Percentiles rank a stretch among this genome's conserved stretches.
phyloP scores from a whole-genome alignment of 2,888 invertebrate species.

The Cheilosia vernalis region DNA sequence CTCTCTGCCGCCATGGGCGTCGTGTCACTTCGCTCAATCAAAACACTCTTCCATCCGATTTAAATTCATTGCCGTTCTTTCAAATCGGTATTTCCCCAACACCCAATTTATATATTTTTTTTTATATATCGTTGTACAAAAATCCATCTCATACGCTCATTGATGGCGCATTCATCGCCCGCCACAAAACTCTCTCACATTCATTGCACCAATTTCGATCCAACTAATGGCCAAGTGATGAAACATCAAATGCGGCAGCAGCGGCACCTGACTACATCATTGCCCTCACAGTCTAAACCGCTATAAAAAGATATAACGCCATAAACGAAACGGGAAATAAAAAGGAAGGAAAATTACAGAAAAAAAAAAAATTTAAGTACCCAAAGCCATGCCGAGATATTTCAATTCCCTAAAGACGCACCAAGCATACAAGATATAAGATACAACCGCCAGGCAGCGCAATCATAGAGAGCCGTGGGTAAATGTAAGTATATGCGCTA shows the following conservation, averaged over 20 bases:
- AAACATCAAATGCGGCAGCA: slow-evolving; percentile 72
- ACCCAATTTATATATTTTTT: slow-evolving; percentile 26
- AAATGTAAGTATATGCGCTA: slow-evolving; percentile 11
- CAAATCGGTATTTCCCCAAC: slow-evolving; percentile 22
- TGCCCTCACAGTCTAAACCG: slow-evolving; percentile 37
- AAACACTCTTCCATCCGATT: slow-evolving; percentile 24
- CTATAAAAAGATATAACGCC: slow-evolving; percentile 68
- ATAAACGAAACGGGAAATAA: slow-evolving; percentile 66
- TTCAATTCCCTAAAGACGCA: slow-evolving; percentile 66
- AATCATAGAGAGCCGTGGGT: not conserved
- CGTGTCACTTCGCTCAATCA: not conserved
- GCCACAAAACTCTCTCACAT: slow-evolving; percentile 25
- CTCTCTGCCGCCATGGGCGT: not conserved
- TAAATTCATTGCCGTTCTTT: slow-evolving; percentile 49
- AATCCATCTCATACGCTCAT: slow-evolving; percentile 18
- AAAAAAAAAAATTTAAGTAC: slow-evolving; percentile 1
- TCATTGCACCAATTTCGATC: slow-evolving; percentile 62
- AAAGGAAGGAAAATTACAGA: slow-evolving; percentile 30
- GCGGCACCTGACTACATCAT: slow-evolving; percentile 54
- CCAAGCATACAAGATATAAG: not conserved
- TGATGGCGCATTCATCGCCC: slow-evolving; percentile 41
- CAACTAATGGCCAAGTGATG: slow-evolving; percentile 71
- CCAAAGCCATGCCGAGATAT: slow-evolving; percentile 46
- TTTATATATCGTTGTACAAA: slow-evolving; percentile 12
- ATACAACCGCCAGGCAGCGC: slow-evolving; percentile 6